phyloP scores from a whole-genome alignment of 2,888 invertebrate genomes.

The Ferdinandea cuprea region DNA sequence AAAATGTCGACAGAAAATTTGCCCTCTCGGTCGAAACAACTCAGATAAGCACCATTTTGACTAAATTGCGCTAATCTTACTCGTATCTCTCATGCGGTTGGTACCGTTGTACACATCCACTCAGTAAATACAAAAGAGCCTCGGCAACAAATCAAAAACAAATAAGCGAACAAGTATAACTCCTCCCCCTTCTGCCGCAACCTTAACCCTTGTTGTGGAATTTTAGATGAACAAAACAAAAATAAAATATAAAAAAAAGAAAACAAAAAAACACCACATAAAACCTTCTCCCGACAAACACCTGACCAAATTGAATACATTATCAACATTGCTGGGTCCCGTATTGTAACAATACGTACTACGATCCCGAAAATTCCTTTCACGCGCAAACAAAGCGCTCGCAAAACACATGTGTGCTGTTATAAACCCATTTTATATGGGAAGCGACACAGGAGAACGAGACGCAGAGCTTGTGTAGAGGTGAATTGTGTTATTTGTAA shows the following conservation, averaged over 20 bases:
- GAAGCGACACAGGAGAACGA: background rate
- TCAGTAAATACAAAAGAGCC: constrained; percentile 6
- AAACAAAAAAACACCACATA: constrained; percentile 19
- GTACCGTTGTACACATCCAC: background rate
- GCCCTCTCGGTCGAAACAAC: too few relatives aligned
- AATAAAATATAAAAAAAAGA: constrained; percentile 30
- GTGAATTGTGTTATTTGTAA: constrained; percentile 70
- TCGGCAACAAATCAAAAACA: constrained; percentile 3
- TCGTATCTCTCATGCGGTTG: too few relatives aligned
- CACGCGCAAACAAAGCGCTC: constrained; percentile 72
- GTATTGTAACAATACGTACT: constrained; percentile 43
- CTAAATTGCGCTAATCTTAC: too few relatives aligned
- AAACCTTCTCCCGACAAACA: constrained; percentile 42
- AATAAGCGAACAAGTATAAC: constrained; percentile 27
- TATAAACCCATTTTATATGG: constrained; percentile 48
- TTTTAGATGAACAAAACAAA: background rate
- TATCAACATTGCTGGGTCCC: constrained; percentile 54
- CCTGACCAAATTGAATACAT: constrained; percentile 74
- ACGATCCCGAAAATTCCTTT: constrained; percentile 68
- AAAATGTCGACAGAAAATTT: too few relatives aligned
- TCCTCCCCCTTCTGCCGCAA: background rate
- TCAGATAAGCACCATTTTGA: too few relatives aligned
- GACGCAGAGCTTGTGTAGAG: constrained; percentile 17
- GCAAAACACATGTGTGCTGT: constrained; percentile 65
- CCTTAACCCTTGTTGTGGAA: background rate